These are phyloP conservation scores for Trypoxylus dichotomus DNA, from an alignment of 1,140 invertebrate genomes.

Conservation along the genomic window DNA sequence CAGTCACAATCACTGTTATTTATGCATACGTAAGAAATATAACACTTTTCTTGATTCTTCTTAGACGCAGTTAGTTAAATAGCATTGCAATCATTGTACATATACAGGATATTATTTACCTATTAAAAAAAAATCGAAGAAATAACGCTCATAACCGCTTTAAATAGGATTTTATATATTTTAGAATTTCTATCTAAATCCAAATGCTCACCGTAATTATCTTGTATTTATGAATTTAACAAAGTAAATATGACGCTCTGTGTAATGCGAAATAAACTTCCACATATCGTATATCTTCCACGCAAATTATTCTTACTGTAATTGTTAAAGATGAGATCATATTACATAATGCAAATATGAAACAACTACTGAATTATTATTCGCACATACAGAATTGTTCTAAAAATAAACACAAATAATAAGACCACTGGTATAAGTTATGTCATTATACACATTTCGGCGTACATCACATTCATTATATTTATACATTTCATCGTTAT, in stretches of 20 bases:
- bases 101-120: no score
- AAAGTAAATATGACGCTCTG: background rate
- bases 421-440: background rate
- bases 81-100: no score
- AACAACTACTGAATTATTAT: background rate
- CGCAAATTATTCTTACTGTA: background rate
- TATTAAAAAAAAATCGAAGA: no score
- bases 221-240: background rate
- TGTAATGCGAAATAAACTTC: background rate
- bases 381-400: background rate
- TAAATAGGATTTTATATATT: no score
- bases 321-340: background rate
- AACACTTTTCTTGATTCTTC: no score
- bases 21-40: no score
- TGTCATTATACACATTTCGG: no score
- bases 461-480: no score
- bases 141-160: no score
- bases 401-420: background rate
- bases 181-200: background rate
- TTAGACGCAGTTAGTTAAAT: no score
- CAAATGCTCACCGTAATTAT: background rate
- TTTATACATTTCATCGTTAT: no score
- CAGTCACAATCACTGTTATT: no score
- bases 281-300: background rate
- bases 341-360: background rate